Base-by-base conservation (phyloP, 1,140 invertebrate species). In the Musca domestica region DNA sequence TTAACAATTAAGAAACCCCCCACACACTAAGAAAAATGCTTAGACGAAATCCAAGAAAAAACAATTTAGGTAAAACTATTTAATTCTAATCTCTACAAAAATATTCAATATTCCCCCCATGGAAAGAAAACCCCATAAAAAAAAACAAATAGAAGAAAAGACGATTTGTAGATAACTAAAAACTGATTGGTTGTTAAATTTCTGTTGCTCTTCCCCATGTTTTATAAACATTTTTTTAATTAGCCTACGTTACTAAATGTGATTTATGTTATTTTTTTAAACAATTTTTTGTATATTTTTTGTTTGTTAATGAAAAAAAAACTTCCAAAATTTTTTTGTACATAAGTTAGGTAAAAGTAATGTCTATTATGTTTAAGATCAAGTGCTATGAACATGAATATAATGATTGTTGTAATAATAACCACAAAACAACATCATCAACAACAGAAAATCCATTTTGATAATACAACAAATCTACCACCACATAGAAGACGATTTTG, bases 401-500 rank as follows among this genome's bases (percentile, higher is more conserved):
- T 30, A 4, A 41, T 41, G 34, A 41, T 41, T 41, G 34, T 58
- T 58, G 10, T 61, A 41, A 61, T 61, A 20, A 61, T 19, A 34
- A 61, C 30, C 56, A 56, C 34, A 41, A 41, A 41, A 41, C 34
- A 41, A 41, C n/a, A 61, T 61, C 30, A 61, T 61, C 56, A 61
- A 61, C 27, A 61, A 61, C 56, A 61, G 56, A 61, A 34, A 34
- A 19, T 34, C 17, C 56, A 61, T 34, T 17, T 17, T 41, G 27
- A 61, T 19, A 34, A 3, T 61, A 27, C 54, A 58, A 61, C 56
- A 61, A 61, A 41, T 41, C 34, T 41, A 41, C 34, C 34, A 41
- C 10, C 34, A 41, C 34, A 61, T 61, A 61, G 27, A 61, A 61
- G 34, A 61, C 25, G 56, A 19, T 12, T 10, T 41, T 41, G 34